Evolutionary conservation across 2,797 vertebrate genomes (phyloP), one percentile per base, ranked within the genome.

Genomic region (Avahi laniger): DNA sequence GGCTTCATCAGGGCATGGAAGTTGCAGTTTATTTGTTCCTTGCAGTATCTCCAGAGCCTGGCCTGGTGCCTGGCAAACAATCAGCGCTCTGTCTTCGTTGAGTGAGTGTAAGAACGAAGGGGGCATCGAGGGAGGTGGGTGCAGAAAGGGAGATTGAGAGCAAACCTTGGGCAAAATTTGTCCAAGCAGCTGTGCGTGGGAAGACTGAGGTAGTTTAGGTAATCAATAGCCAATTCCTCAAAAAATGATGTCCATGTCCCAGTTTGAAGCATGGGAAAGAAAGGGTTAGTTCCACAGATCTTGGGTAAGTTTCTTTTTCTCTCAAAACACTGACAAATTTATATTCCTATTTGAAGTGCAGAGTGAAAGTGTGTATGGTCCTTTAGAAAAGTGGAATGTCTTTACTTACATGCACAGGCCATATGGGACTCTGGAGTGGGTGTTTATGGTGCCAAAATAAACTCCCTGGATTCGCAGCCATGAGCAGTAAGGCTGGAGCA

Each of bases 401-500:
- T 87, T 79, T 94, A 43, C 96, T 97, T 97, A 75, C 11, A 59
- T 4, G 9, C 82, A 82, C 24, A 89, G 12, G 57, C 83, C 91
- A 83, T 85, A 90, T 91, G 96, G 41, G 73, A 72, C 94, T 95
- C 61, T 22, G 18, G 96, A 73, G 96, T 95, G 98, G 97, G 91
- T 87, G 97, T 97, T 91, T 38, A 89, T 20, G 48, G 88, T 61
- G 89, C 97, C 96, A 92, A 97, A 97, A 96, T 95, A 97, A 80
- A 59, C 85, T 76, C 85, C 89, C 7, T 65, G 75, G 20, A 24
- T 97, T 95, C 17, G 14, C 97, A 97, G 43, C 70, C 59, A 84
- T 41, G 73, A 96, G 91, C 50, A 95, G 67, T 7, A 28, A 59
- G 8, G 38, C 84, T 82, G 92, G 92, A 97, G 89, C 50, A 83